Base-by-base conservation (phyloP, 2,888 invertebrate genomes). In the Latrodectus hesperus region DNA sequence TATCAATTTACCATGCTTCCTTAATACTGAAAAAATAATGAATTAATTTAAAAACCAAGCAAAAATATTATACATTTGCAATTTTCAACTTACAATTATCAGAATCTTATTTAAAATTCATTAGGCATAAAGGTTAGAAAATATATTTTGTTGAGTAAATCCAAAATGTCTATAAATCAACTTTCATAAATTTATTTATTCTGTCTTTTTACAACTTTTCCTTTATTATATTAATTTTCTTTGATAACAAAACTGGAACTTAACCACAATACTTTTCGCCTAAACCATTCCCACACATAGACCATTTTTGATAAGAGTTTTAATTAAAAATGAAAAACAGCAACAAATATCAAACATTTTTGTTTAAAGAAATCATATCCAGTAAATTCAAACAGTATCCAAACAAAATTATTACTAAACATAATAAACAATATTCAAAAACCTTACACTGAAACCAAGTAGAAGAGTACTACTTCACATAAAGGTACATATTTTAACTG, bases 1-100 rank as follows among this genome's bases (percentile, higher is more conserved):
- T 91, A 98, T 97, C 91, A 99, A 94, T 92, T 99, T 98, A 88
- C 98, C 98, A 93, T 98, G 98, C 92, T 98, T 98, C 72, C 98
- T 92, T 89, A 89, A 74, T n/a, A 89, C 89, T 89, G 26, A 8
- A 72, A 77, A 26, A 16, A 16, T 8, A 12, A 49, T 55, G 49
- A 65, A 75, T 10, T 8, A 79, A 53, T n/a, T 76, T 8, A 16
- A 17, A 52, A 5, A 60, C n/a, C 0, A 0, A 60, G 11, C 12
- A 10, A 6, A 12, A 11, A n/a, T 16, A 16, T 60, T n/a, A 60
- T 60, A n/a, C 12, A 60, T 60, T 60, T n/a, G 0, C 11, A 16
- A 60, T 10, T 60, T 6, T 38, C 38, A 38, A 38, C 6, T 38
- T 38, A 38, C 6, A 38, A 38, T 6, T 6, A 38, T 38, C 6